phyloP scores from a whole-genome alignment of 2,113 vertebrate species.

The Plecturocebus donacophilus region DNA sequence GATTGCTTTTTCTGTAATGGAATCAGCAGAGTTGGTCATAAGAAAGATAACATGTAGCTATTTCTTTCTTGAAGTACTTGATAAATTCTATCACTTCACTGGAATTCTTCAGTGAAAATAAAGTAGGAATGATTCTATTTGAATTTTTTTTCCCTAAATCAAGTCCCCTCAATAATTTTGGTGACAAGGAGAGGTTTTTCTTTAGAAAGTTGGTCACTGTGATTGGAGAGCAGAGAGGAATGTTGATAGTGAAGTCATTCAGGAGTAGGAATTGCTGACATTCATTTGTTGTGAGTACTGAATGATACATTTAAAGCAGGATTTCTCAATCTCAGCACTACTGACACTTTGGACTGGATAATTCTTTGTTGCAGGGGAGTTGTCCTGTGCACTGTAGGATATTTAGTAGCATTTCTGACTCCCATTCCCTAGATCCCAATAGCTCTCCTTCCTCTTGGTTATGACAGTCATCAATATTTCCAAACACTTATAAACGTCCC shows the following conservation, averaged over 20 bases:
- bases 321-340: not conserved
- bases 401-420: not conserved
- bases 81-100: not conserved
- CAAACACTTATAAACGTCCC: not conserved
- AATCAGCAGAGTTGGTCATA: constrained; percentile 1
- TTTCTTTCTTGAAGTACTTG: constrained; percentile 37
- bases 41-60: not conserved
- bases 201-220: not conserved
- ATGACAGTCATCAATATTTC: not conserved
- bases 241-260: not conserved
- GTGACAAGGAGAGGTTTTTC: not conserved
- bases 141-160: not conserved
- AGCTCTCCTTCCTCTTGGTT: not conserved
- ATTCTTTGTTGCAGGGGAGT: not conserved
- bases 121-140: not conserved
- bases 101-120: constrained; percentile 30
- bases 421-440: not conserved
- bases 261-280: not conserved
- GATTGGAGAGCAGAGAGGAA: not conserved
- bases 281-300: not conserved
- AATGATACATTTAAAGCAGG: not conserved
- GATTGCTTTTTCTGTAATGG: constrained; percentile 9
- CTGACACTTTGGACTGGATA: not conserved
- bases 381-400: not conserved
- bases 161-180: not conserved